Base-by-base conservation (phyloP, 35 echinoderm and acorn worm genomes). In the Patiria miniata region DNA sequence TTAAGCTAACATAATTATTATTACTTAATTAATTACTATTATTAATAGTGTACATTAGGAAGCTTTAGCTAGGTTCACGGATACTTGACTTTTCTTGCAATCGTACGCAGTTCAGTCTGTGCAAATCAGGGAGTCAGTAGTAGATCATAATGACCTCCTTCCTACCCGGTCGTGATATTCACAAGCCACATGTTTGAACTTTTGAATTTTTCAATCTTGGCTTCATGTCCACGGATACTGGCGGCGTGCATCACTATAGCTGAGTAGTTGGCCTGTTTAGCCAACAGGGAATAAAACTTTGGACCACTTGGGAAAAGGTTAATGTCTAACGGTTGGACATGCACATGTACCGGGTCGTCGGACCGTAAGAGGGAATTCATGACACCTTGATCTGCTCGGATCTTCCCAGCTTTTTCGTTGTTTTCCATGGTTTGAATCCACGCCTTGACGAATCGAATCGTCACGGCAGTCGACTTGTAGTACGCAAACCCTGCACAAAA, bases 361-460 rank as follows among this genome's bases (percentile, higher is more conserved):
- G 30, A 32, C 18, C 83, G 39, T 32, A 73, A 23, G 38, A 86
- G 38, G 28, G 10, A 28, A 39, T 94, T 94, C 55, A 94, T 6
- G 15, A 94, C 79, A 8, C 59, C 81, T 60, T 94, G 92, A 79
- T n/a, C n/a, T n/a, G n/a, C n/a, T n/a, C n/a, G n/a, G n/a, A n/a
- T n/a, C n/a, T n/a, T n/a, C n/a, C n/a, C n/a, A n/a, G n/a, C n/a
- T n/a, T n/a, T n/a, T n/a, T n/a, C n/a, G n/a, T n/a, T n/a, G n/a
- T n/a, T n/a, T n/a, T 94, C 92, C 9, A 82, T 77, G 40, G 81
- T 89, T n/a, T 68, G 57, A 39, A 86, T 81, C 92, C 92, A 94
- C 50, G 51, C 12, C 8, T 82, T 40, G 18, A 94, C 82, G 54
- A 94, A 89, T 51, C 65, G 44, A 15, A 79, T 79, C 9, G 82